Evolutionary conservation across 2,797 vertebrate species (phyloP), one percentile per base, ranked within the genome.

Genomic region (Etheostoma perlongum): DNA sequence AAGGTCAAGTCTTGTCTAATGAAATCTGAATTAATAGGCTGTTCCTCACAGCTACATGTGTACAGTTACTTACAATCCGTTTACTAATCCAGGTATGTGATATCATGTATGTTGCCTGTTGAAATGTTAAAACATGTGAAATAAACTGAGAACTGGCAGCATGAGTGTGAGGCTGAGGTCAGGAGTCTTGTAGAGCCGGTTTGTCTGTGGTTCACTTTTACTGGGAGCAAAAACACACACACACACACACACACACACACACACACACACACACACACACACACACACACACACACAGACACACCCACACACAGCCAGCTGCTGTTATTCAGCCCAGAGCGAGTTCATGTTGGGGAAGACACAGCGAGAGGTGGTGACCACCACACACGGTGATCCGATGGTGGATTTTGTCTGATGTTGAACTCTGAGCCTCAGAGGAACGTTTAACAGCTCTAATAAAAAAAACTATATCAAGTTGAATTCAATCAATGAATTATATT

Each of bases 151-250:
- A 64, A 40, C 10, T 40, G 25, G 65, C 48, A 67, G 48, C 51
- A 51, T 59, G 69, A 82, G 78, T 62, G 68, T 70, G 47, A 65
- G 15, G 36, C 53, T 14, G 58, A 36, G 46, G 58, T 78, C 69
- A 71, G 55, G 49, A 25, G 18, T 44, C 19, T 27, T 5, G 6
- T 6, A 25, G 40, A 62, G 63, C 27, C 63, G 58, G 21, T 57
- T 36, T 48, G 46, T 47, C 58, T 82, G 66, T 81, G 81, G 67
- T 79, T 78, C 54, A 77, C 70, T 79, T 88, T 90, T 74, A 86
- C 76, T 62, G 72, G 76, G 74, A 76, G 62, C 61, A 76, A 81
- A 11, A 10, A 11, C 8, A 10, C 33, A 36, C 33, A 36, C 33
- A 36, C 33, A 36, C 8, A 36, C 33, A 36, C 36, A 40, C 10